These are phyloP conservation scores for Enteromius paludinosus DNA, from an alignment of 2,797 vertebrate genomes.

Conservation along the genomic window DNA sequence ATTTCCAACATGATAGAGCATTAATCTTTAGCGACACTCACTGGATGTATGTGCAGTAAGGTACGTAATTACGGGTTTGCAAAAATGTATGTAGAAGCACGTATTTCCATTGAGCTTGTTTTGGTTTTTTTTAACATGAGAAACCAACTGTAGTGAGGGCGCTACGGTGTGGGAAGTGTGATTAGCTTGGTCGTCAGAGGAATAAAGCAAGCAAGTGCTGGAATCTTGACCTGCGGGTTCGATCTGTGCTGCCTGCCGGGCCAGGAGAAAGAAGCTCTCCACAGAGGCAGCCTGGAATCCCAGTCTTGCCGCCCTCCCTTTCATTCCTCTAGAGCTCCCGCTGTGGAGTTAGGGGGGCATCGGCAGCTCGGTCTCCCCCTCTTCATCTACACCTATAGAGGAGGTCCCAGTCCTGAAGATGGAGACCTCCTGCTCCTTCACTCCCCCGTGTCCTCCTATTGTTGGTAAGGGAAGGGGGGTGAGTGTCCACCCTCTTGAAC, in stretches of 20 bases:
- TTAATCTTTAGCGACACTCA: no score
- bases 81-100: no score
- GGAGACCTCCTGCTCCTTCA: slow-evolving; percentile 82
- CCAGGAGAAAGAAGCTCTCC: slow-evolving; percentile 81
- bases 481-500: slow-evolving; percentile 54
- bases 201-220: slow-evolving; percentile 87
- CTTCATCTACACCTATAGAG: slow-evolving; percentile 75
- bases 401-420: slow-evolving; percentile 88
- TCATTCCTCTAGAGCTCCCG: slow-evolving; percentile 93
- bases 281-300: slow-evolving; percentile 81
- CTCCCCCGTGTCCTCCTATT: slow-evolving; percentile 65
- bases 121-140: background rate
- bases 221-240: slow-evolving; percentile 85
- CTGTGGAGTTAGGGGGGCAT: slow-evolving; percentile 77
- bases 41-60: no score
- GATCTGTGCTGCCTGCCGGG: slow-evolving; percentile 78
- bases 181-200: slow-evolving; percentile 94
- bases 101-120: no score
- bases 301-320: slow-evolving; percentile 86
- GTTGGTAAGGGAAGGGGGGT: slow-evolving; percentile 62
- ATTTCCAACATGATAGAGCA: no score
- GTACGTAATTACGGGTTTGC: no score
- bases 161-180: slow-evolving; percentile 75
- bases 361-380: slow-evolving; percentile 62
- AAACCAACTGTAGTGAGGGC: slow-evolving; percentile 71